Percentiles rank a stretch among this genome's conserved stretches.
Evolutionary conservation across 2,888 invertebrate genomes (phyloP).

Genomic region (Metopia argyrocephala): DNA sequence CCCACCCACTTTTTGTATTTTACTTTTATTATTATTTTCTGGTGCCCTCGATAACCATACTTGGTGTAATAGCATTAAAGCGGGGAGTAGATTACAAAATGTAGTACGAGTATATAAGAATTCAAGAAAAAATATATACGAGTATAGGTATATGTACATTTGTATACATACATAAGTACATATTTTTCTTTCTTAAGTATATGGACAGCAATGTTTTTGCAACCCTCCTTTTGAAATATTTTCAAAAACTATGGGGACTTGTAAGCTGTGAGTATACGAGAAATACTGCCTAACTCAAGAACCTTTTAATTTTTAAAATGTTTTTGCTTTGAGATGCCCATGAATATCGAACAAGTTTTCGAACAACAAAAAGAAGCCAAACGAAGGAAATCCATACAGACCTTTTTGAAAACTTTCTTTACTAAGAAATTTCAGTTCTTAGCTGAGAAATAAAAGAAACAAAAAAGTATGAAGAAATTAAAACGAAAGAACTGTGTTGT

Average conservation of each 20-base stretch:
- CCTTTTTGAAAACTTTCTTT: constrained; percentile 28
- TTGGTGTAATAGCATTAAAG: constrained; percentile 42
- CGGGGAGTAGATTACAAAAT: constrained; percentile 33
- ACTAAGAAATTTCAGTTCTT: constrained; percentile 4
- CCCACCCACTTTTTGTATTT: constrained; percentile 46
- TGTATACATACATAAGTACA: constrained; percentile 1
- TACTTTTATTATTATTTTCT: background rate
- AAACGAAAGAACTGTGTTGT: background rate
- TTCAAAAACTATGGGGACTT: constrained; percentile 41
- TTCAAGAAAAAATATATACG: background rate
- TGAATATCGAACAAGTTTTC: background rate
- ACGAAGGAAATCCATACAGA: background rate
- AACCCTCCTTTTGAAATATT: constrained; percentile 38
- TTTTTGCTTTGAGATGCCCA: background rate
- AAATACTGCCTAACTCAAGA: constrained; percentile 31
- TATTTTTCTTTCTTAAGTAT: too few relatives aligned
- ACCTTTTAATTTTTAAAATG: constrained; percentile 37
- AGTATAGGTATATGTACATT: constrained; percentile 5
- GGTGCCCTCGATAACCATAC: background rate
- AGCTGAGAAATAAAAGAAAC: background rate
- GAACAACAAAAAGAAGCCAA: background rate
- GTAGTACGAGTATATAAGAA: constrained; percentile 41
- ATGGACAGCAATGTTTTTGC: constrained; percentile 19
- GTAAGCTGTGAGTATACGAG: constrained; percentile 9
- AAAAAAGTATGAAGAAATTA: background rate